phyloP scores from a whole-genome alignment of 2,113 vertebrate genomes.

The Nesogale talazaci region DNA sequence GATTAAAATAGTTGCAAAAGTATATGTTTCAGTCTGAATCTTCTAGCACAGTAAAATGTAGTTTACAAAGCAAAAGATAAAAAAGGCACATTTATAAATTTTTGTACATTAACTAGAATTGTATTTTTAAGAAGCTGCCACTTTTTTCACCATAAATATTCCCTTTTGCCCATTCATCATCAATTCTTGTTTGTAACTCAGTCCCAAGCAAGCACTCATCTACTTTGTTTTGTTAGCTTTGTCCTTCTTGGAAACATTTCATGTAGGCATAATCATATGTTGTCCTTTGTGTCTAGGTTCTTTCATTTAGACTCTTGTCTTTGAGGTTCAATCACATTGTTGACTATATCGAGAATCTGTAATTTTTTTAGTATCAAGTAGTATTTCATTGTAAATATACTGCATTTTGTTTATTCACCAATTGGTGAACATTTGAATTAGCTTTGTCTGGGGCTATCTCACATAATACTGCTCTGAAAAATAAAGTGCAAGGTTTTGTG shows the following conservation, averaged over 20 bases:
- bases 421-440: neutral
- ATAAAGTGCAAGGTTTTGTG: neutral
- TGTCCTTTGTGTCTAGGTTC: neutral
- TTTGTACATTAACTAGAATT: neutral
- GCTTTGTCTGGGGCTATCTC: slow-evolving; percentile 31
- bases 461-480: neutral
- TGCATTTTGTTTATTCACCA: neutral
- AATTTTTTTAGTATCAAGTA: neutral
- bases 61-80: no score
- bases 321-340: neutral
- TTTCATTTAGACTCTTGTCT: neutral
- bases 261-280: neutral
- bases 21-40: no score
- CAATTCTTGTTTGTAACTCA: no score
- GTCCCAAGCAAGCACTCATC: no score
- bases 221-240: neutral
- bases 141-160: no score
- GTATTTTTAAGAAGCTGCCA: no score
- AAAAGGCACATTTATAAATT: neutral
- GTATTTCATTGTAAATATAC: slow-evolving; percentile 6
- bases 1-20: no score
- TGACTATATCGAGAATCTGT: neutral
- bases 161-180: no score
- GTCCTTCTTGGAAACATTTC: neutral
- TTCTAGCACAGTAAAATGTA: no score